phyloP scores from a whole-genome alignment of 2,797 vertebrate species.

The Pristis pectinata region DNA sequence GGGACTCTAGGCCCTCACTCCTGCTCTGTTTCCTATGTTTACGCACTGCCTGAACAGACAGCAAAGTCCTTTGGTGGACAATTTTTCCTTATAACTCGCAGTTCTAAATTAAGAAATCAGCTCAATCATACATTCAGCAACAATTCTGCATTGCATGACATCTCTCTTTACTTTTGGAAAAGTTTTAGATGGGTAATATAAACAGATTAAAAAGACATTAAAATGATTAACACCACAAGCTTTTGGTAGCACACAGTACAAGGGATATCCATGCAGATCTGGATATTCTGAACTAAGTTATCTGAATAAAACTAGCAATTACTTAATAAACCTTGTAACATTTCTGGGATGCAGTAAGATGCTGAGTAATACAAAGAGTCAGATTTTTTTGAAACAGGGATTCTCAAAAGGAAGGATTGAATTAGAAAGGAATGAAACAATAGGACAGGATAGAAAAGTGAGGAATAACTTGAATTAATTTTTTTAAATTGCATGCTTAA shows the following conservation, averaged over 20 bases:
- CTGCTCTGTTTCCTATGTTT: too few species aligned
- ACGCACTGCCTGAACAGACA: neutral
- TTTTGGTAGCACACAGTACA: neutral
- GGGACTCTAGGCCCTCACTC: too few species aligned
- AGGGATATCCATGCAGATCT: neutral
- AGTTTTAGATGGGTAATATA: neutral
- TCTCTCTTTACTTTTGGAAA: neutral
- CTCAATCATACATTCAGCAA: neutral
- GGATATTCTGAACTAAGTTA: neutral
- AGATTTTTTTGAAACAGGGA: neutral
- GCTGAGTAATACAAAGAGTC: neutral
- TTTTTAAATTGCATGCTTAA: neutral
- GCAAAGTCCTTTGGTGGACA: neutral
- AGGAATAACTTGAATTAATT: neutral
- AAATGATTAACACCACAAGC: neutral
- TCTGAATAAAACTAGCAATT: neutral
- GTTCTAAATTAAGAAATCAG: neutral
- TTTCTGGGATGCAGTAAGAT: neutral
- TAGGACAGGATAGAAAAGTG: too few species aligned
- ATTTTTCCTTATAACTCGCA: neutral
- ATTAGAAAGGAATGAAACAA: neutral
- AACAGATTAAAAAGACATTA: neutral
- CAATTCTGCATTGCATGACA: neutral
- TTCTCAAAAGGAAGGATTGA: neutral
- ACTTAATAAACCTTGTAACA: neutral